Base-by-base conservation (phyloP, 2,797 vertebrate genomes). In the Bufotes viridis region DNA sequence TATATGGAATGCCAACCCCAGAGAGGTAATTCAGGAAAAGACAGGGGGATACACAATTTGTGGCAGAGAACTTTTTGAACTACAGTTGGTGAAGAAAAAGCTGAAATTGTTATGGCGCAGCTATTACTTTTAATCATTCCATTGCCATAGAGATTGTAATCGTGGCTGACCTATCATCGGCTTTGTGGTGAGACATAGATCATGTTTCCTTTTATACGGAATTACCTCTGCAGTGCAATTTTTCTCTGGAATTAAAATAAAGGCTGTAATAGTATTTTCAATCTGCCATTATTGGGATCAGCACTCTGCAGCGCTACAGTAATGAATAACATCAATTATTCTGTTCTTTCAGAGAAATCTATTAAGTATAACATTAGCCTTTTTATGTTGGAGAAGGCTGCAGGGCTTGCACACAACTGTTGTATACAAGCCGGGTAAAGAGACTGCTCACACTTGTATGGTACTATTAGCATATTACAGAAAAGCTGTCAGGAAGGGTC, bases 271-370 rank as follows among this genome's bases (percentile, higher is more conserved):
- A 63, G 49, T 86, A 69, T 69, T 86, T 86, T 42, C 76, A 57
- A 4, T 79, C n/a, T 79, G 72, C 69, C 75, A 79, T 86, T 79
- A 69, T 75, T 86, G 42, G 83, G 83, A 85, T 85, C 83, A 85
- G 83, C 72, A 29, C 78, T 86, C 51, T 86, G 76, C 53, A 57
- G 63, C 78, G 85, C 85, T 26, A 53, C 24, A 10, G 63, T 69
- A 86, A 80, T 80, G 85, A 80, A 86, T 79, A 70, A 58, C 85
- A 80, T 86, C 76, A 86, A 78, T 86, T 86, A 86, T 70, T 86
- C 63, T 86, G 61, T 81, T 86, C 85, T 80, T 63, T 57, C 61
- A 0, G 29, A 79, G 85, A 86, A 86, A 86, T 65, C 85, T 80
- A 86, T 79, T 86, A 80, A 86, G 65, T 80, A 80, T 86, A 86